These are phyloP conservation scores for Oxystoma pomonae DNA, from an alignment of 2,888 invertebrate species.

Conservation along the genomic window DNA sequence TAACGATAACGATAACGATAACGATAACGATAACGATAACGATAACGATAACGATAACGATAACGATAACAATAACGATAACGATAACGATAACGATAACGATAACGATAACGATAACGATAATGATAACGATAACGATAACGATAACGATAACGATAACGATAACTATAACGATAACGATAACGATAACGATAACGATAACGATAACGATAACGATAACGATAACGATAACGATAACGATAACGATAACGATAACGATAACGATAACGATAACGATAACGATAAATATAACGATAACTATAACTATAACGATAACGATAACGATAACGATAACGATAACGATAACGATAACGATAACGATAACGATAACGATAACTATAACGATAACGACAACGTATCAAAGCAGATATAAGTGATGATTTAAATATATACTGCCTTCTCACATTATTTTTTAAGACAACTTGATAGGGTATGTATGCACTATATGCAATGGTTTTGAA, in stretches of 20 bases:
- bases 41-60: slow-evolving; percentile 4
- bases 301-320: slow-evolving; percentile 3
- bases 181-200: slow-evolving; percentile 14
- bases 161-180: too few relatives aligned
- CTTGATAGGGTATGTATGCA: too few relatives aligned
- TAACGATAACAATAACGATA: slow-evolving; percentile 2
- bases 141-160: slow-evolving; percentile 4
- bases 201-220: slow-evolving; percentile 3
- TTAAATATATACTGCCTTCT: too few relatives aligned
- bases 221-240: slow-evolving; percentile 3
- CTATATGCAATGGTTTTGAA: too few relatives aligned
- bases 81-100: too few relatives aligned
- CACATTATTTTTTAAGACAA: too few relatives aligned
- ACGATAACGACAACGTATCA: slow-evolving; percentile 3
- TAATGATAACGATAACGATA: slow-evolving; percentile 3
- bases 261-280: slow-evolving; percentile 4
- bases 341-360: slow-evolving; percentile 5
- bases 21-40: slow-evolving; percentile 4
- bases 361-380: too few relatives aligned
- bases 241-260: slow-evolving; percentile 5
- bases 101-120: too few relatives aligned
- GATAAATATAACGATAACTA: slow-evolving; percentile 6
- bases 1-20: slow-evolving; percentile 2
- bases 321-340: slow-evolving; percentile 2
- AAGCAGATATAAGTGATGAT: too few relatives aligned